A percentile compares a stretch with the other conserved stretches of the same genome.
Conservation (phyloP, 2,888 invertebrate genomes). For the Theretra japonica region DNA sequence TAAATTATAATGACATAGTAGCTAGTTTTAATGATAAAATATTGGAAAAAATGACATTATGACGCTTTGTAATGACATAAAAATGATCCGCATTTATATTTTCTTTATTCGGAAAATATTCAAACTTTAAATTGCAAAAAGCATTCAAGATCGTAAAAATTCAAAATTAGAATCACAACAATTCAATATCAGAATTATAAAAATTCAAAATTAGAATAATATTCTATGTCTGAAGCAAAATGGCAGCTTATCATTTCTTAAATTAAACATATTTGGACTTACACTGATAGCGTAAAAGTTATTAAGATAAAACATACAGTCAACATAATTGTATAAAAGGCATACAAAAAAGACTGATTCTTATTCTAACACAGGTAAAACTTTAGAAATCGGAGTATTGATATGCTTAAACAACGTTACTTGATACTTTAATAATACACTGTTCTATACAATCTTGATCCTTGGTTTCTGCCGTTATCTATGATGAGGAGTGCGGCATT, state of each 20-base stretch:
- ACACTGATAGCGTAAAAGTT: background rate
- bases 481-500: conserved; percentile 78
- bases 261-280: too few species aligned
- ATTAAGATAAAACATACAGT: background rate
- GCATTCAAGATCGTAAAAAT: too few species aligned
- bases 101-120: too few species aligned
- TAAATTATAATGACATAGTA: too few species aligned
- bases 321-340: background rate
- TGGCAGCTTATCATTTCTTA: background rate
- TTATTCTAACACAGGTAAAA: conserved; percentile 9
- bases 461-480: conserved; percentile 59
- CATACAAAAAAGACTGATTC: conserved; percentile 12
- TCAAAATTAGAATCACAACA: background rate
- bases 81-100: too few species aligned
- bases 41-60: too few species aligned
- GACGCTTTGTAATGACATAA: too few species aligned
- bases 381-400: conserved; percentile 17
- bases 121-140: too few species aligned
- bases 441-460: conserved; percentile 16
- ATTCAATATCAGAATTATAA: background rate
- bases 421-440: conserved; percentile 11
- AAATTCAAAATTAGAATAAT: background rate
- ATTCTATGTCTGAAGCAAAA: background rate
- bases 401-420: conserved; percentile 20
- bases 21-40: too few species aligned